phyloP scores from a whole-genome alignment of 2,797 vertebrate genomes.

The Phataginus tricuspis region DNA sequence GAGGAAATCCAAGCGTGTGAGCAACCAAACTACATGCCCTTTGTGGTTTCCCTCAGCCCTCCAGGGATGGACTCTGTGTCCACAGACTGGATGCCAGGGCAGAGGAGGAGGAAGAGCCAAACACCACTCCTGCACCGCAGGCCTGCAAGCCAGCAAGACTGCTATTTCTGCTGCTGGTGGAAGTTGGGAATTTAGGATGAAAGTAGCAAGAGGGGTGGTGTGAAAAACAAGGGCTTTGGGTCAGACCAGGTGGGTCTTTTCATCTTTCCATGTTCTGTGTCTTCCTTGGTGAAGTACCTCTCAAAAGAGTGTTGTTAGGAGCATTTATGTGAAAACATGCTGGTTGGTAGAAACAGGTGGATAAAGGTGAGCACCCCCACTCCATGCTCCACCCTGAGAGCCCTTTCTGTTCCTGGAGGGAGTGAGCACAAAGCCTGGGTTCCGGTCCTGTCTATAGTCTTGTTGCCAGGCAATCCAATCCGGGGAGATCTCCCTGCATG shows the following conservation, averaged over 20 bases:
- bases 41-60: not conserved
- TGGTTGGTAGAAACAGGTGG: not conserved
- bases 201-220: not conserved
- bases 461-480: no score
- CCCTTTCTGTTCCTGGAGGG: not conserved
- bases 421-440: fast-evolving
- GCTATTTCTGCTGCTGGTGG: not conserved
- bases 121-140: not conserved
- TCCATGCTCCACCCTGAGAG: not conserved
- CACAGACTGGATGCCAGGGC: not conserved
- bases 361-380: not conserved
- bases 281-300: not conserved
- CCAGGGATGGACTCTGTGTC: not conserved
- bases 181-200: not conserved
- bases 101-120: not conserved
- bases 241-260: not conserved
- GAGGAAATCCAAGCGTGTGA: not conserved
- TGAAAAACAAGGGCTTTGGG: not conserved
- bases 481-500: no score
- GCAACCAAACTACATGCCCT: not conserved
- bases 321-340: not conserved
- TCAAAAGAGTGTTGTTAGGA: not conserved
- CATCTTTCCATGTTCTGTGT: not conserved
- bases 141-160: not conserved
- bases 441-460: no score